Evolutionary conservation across 2,797 vertebrate genomes (phyloP), one percentile per base, ranked within the genome.

Genomic region (Hafferia zeledoni): DNA sequence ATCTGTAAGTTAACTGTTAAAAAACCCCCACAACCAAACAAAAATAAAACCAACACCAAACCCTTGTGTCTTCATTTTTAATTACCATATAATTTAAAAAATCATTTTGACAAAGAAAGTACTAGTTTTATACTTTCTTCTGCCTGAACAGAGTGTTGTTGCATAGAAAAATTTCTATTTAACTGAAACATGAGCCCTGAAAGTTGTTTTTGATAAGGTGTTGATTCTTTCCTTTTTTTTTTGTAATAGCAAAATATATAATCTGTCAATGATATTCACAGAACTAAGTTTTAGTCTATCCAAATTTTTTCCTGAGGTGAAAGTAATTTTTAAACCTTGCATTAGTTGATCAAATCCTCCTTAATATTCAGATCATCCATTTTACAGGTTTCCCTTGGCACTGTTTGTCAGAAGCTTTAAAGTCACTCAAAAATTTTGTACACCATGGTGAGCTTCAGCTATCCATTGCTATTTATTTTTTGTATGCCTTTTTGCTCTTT

Each of bases 181-280:
- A 84, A 81, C 50, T 52, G 9, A 90, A 75, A 22, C 37, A 70
- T 30, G 44, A 91, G 13, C 24, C 11, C 33, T 87, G 31, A 33
- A 74, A 71, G 69, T 15, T 87, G 12, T 47, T 72, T 87, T 93
- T 95, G 27, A 16, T 85, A 53, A 84, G 35, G 9, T 90, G 75
- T 89, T 94, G 61, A 50, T 90, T 86, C 46, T 93, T 95, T 94
- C 33, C 7, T 17, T 43, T 43, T 43, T 39, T 52, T 84, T 63
- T 27, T 1, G 5, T 52, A 53, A 71, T 25, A 39, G 6, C 25
- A 55, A 19, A 81, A 46, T 64, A 56, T 10, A 72, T 74, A 13
- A 90, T 87, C 39, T 64, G 59, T 91, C 56, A 90, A 59, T 83
- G 37, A 83, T 71, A 94, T 95, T 91, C 50, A 96, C 64, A 89